Conservation (phyloP, 2,113 vertebrate genomes). For the Coracopsis vasa region DNA sequence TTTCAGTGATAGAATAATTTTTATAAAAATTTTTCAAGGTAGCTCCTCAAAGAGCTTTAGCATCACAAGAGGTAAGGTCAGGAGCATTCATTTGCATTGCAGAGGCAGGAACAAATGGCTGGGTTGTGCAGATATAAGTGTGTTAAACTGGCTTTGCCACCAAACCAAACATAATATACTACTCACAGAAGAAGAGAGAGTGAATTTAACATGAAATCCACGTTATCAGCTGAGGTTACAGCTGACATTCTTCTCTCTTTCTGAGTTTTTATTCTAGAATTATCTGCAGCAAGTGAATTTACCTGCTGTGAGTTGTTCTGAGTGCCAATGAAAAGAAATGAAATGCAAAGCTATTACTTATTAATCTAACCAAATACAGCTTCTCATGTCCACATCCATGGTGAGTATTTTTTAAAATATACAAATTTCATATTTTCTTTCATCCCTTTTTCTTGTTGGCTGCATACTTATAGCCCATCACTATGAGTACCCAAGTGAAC, state of each 20-base stretch:
- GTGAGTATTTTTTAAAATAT: background rate
- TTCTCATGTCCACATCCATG: background rate
- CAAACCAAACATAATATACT: background rate
- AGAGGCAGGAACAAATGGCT: background rate
- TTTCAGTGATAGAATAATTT: background rate
- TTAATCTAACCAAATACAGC: background rate
- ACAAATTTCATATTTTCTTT: background rate
- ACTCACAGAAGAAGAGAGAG: background rate
- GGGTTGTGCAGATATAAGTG: background rate
- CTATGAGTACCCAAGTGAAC: background rate
- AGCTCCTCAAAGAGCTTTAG: background rate
- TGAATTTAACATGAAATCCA: background rate
- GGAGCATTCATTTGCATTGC: background rate
- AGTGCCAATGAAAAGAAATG: background rate
- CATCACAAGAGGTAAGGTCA: background rate
- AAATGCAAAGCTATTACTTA: background rate
- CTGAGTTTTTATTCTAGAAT: background rate
- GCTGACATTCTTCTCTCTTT: background rate
- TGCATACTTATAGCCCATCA: background rate
- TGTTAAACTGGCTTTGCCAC: background rate
- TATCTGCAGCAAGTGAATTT: background rate
- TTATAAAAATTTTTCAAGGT: background rate
- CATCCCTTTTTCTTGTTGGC: background rate
- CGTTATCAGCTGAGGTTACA: background rate
- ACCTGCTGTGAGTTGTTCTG: background rate